phyloP scores from a whole-genome alignment of 2,113 vertebrate genomes.

The Bubalus kerabau region DNA sequence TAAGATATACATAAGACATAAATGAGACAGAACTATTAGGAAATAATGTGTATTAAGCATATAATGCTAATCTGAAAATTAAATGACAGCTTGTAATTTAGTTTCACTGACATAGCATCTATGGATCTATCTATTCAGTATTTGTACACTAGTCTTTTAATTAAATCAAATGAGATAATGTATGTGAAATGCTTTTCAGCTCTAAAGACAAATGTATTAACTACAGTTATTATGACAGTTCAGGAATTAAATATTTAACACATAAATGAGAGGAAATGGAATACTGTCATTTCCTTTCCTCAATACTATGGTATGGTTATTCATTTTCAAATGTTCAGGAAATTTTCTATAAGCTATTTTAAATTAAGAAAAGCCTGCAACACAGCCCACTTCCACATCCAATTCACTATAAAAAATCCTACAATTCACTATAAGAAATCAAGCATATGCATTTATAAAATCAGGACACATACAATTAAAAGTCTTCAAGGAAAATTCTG shows the following conservation, averaged over 20 bases:
- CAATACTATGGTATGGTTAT: not conserved
- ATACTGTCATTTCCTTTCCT: not conserved
- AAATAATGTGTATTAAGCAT: not conserved
- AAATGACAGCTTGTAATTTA: not conserved
- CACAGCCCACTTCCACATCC: not conserved
- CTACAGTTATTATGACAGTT: not conserved
- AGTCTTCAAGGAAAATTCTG: not conserved
- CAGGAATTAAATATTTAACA: conserved; percentile 37
- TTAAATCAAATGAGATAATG: conserved; percentile 1
- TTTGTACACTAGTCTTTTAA: not conserved
- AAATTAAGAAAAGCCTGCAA: not conserved
- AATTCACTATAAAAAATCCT: not conserved
- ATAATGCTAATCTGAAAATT: not conserved
- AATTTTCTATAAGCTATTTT: not conserved
- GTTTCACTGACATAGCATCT: not conserved
- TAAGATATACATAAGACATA: not conserved
- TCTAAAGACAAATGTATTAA: conserved; percentile 5
- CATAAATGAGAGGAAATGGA: not conserved
- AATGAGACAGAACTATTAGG: not conserved
- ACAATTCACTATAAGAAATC: not conserved
- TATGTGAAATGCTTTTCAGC: not conserved
- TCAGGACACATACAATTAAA: not conserved
- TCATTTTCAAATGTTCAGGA: not conserved
- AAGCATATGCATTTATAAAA: not conserved
- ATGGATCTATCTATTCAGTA: not conserved